phyloP scores from a whole-genome alignment of 2,113 vertebrate species.

The Nothobranchius kuhntae region DNA sequence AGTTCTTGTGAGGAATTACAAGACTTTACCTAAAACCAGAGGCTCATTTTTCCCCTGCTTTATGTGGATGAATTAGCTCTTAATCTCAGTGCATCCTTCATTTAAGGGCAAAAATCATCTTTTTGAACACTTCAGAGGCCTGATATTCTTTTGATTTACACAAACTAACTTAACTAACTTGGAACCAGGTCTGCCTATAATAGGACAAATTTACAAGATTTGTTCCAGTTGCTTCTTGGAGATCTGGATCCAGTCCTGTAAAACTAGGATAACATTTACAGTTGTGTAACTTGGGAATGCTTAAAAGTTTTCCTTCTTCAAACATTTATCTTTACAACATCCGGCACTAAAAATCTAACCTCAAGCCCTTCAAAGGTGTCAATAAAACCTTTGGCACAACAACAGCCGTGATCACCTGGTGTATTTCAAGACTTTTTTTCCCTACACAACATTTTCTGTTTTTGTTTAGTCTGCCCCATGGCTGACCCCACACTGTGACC shows the following conservation, averaged over 20 bases:
- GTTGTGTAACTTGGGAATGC: no score
- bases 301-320: background rate
- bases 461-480: conserved; percentile 47
- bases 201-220: no score
- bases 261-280: no score
- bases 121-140: conserved; percentile 24
- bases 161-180: conserved; percentile 3
- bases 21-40: conserved; percentile 40
- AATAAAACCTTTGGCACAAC: conserved; percentile 20
- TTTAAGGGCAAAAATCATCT: conserved; percentile 42
- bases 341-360: conserved; percentile 20
- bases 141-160: conserved; percentile 16
- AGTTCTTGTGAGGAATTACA: conserved; percentile 49
- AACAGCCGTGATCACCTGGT: conserved; percentile 17
- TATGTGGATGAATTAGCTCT: conserved; percentile 40
- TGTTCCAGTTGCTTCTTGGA: no score
- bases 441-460: conserved; percentile 12
- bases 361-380: conserved; percentile 26
- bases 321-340: conserved; percentile 26
- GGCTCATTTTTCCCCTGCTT: conserved; percentile 25
- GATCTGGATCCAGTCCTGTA: no score
- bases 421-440: conserved; percentile 11
- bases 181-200: no score
- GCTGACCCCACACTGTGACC: conserved; percentile 57
- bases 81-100: conserved; percentile 38